Conservation (phyloP, 2,888 invertebrate species). For the Lasius fuliginosus region DNA sequence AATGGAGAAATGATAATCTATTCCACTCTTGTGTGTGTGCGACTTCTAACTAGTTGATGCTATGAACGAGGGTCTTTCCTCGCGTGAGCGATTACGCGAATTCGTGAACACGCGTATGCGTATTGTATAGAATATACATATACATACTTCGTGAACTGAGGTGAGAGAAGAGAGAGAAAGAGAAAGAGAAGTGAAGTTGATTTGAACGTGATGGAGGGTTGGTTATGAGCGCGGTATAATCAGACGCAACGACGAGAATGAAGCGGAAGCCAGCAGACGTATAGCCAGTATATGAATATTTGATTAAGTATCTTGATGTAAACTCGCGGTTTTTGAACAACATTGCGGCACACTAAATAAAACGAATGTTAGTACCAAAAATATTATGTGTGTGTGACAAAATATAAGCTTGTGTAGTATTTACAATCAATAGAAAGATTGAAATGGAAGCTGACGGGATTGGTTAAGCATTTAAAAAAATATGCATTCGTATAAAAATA, state of each 20-base stretch:
- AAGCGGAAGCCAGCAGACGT: conserved; percentile 10
- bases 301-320: conserved; percentile 10
- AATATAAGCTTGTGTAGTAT: not conserved
- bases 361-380: not conserved
- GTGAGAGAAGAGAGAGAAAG: conserved; percentile 10
- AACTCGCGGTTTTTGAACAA: not conserved
- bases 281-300: conserved; percentile 13
- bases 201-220: conserved; percentile 9
- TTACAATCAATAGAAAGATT: not conserved
- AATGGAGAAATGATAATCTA: not conserved
- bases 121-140: conserved; percentile 14
- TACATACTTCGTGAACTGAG: conserved; percentile 6
- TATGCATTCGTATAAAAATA: not conserved
- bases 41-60: not conserved
- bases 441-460: not conserved
- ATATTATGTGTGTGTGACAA: not conserved
- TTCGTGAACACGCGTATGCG: conserved; percentile 7
- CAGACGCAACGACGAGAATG: conserved; percentile 26
- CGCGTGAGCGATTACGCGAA: conserved; percentile 24
- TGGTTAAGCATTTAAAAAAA: not conserved
- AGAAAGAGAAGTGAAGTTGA: conserved; percentile 7
- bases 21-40: not conserved
- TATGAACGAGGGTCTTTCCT: conserved; percentile 33
- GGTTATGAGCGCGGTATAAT: conserved; percentile 21
- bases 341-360: too few relatives aligned